Evolutionary conservation across 2,888 invertebrate genomes (phyloP).

Genomic region (Diaperis boleti): DNA sequence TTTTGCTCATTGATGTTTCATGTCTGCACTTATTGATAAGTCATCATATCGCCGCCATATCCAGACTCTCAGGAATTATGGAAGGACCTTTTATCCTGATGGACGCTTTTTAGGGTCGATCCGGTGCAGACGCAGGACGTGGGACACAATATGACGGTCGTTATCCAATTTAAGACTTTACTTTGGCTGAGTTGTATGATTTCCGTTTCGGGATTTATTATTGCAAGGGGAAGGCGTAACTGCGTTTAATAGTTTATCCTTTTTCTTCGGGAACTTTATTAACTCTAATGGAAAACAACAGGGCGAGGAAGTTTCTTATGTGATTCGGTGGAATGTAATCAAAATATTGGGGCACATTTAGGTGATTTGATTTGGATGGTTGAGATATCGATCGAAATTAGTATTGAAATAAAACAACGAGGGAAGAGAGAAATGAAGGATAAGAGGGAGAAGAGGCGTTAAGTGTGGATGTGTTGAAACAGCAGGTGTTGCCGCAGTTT

Average conservation of each 20-base stretch:
- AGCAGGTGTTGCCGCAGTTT: constrained; percentile 54
- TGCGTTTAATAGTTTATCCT: constrained; percentile 25
- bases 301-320: constrained; percentile 4
- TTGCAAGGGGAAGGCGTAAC: constrained; percentile 15
- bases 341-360: constrained; percentile 11
- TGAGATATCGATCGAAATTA: background rate
- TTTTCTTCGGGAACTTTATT: constrained; percentile 17
- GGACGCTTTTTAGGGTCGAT: constrained; percentile 30
- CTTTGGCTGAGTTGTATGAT: constrained; percentile 32
- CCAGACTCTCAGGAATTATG: constrained; percentile 39
- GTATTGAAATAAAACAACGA: constrained; percentile 27
- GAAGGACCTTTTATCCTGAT: constrained; percentile 28
- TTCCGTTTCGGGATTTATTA: constrained; percentile 33
- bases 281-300: constrained; percentile 6
- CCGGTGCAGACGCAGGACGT: constrained; percentile 20
- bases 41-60: constrained; percentile 14
- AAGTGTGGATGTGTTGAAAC: constrained; percentile 47
- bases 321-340: constrained; percentile 21
- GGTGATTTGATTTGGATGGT: constrained; percentile 14
- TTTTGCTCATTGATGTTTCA: constrained; percentile 12
- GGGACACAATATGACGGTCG: constrained; percentile 38
- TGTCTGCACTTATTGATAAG: constrained; percentile 31
- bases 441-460: constrained; percentile 40
- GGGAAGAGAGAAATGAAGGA: constrained; percentile 5
- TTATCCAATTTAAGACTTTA: constrained; percentile 35